A percentile compares a stretch with the other conserved stretches of the same genome.
These are phyloP conservation scores for Mythimna pallens DNA, from an alignment of 2,888 invertebrate genomes.

Conservation along the genomic window DNA sequence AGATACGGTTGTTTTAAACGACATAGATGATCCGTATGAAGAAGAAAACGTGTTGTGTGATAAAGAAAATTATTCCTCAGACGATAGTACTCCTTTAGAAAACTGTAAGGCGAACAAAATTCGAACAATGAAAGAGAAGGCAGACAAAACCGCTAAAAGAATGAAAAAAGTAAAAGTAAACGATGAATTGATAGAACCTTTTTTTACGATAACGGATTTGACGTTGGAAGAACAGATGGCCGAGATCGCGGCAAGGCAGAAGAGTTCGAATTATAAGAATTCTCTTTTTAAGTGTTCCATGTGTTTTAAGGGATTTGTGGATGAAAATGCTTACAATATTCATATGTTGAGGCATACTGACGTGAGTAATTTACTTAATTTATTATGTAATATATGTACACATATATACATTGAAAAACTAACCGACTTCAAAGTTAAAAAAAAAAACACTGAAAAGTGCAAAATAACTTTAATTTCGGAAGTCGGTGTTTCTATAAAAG, in stretches of 20 bases:
- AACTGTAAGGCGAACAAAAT: slow-evolving; percentile 65
- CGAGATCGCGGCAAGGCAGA: slow-evolving; percentile 82
- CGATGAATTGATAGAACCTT: slow-evolving; percentile 81
- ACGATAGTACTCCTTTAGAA: slow-evolving; percentile 77
- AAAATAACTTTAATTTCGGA: no score
- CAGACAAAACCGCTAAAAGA: slow-evolving; percentile 23
- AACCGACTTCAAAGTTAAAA: no score
- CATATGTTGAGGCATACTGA: slow-evolving; percentile 82
- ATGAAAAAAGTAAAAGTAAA: slow-evolving; percentile 55
- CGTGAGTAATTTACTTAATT: slow-evolving; percentile 70
- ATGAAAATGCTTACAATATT: slow-evolving; percentile 81
- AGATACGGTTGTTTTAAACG: slow-evolving; percentile 5
- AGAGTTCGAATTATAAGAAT: slow-evolving; percentile 82
- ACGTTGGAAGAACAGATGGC: slow-evolving; percentile 79
- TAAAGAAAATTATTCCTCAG: slow-evolving; percentile 70
- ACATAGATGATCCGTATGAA: slow-evolving; percentile 21
- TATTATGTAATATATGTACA: no score
- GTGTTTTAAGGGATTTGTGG: slow-evolving; percentile 85
- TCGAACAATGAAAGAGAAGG: slow-evolving; percentile 43
- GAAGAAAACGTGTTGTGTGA: slow-evolving; percentile 30
- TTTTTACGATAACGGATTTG: slow-evolving; percentile 81
- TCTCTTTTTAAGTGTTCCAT: slow-evolving; percentile 81
- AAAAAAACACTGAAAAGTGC: no score
- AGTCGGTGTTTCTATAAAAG: no score
- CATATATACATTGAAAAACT: no score